Evolutionary conservation across 2,888 invertebrate species (phyloP).

Genomic region (Agriotes lineatus): DNA sequence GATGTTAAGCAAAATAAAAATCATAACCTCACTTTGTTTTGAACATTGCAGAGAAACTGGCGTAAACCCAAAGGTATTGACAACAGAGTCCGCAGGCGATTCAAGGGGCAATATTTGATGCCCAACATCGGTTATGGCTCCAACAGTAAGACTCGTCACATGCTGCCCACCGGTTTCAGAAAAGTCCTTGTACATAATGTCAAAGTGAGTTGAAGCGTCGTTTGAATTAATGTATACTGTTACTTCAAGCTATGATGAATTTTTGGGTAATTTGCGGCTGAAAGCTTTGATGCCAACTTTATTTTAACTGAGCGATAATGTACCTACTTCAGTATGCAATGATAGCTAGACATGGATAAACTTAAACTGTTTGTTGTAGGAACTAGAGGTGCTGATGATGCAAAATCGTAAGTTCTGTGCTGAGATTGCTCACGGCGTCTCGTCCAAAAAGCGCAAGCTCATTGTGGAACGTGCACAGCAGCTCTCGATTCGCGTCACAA

Average conservation of each 20-base stretch:
- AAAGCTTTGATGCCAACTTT: slow-evolving; percentile 59
- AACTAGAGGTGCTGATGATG: slow-evolving; percentile 98
- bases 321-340: background rate
- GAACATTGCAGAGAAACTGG: slow-evolving; percentile 86
- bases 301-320: slow-evolving; percentile 47
- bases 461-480: slow-evolving; percentile 98
- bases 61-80: slow-evolving; percentile 99
- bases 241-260: slow-evolving; percentile 56
- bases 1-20: too few relatives aligned
- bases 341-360: background rate
- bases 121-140: slow-evolving; percentile 99
- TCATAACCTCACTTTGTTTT: too few relatives aligned
- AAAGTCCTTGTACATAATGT: slow-evolving; percentile 94
- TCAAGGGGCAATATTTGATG: slow-evolving; percentile 99
- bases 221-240: slow-evolving; percentile 2
- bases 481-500: slow-evolving; percentile 94
- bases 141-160: slow-evolving; percentile 93
- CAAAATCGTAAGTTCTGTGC: slow-evolving; percentile 98
- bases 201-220: slow-evolving; percentile 76
- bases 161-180: slow-evolving; percentile 97
- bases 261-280: slow-evolving; percentile 66
- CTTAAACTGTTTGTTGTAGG: slow-evolving; percentile 69
- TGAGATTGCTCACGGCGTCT: slow-evolving; percentile 97
- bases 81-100: slow-evolving; percentile 98
- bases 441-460: slow-evolving; percentile 95